Evolutionary conservation across 1,140 invertebrate species (phyloP).

Genomic region (Cotesia chilonis): DNA sequence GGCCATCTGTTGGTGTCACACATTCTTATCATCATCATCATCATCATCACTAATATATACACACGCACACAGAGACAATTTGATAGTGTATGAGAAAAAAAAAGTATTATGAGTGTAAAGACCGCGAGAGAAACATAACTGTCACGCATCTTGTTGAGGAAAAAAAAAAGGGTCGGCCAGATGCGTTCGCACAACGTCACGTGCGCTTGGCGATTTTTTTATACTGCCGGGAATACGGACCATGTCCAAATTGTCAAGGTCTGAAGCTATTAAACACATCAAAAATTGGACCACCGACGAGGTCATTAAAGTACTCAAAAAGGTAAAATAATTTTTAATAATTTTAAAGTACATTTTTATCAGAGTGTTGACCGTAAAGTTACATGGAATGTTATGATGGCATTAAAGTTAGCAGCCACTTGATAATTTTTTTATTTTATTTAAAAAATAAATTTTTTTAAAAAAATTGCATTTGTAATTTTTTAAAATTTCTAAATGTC

Average conservation of each 20-base stretch:
- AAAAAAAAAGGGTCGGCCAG: slow-evolving; percentile 46
- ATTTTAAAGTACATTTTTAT: not conserved
- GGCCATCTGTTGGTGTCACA: not conserved
- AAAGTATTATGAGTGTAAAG: slow-evolving; percentile 7
- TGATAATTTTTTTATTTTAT: too few relatives aligned
- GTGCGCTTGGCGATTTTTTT: slow-evolving; percentile 26
- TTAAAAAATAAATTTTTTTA: too few relatives aligned
- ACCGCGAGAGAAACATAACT: slow-evolving; percentile 10
- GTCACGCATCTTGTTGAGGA: not conserved
- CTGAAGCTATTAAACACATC: slow-evolving; percentile 51
- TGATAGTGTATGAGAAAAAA: not conserved
- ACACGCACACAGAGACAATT: not conserved
- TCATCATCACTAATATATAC: not conserved
- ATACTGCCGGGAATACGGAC: slow-evolving; percentile 38
- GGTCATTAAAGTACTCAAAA: slow-evolving; percentile 52
- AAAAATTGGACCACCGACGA: slow-evolving; percentile 53
- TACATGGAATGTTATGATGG: not conserved
- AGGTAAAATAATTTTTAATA: slow-evolving; percentile 50
- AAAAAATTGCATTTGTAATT: too few relatives aligned
- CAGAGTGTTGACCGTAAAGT: not conserved
- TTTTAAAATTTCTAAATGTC: too few relatives aligned
- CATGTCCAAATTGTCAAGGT: slow-evolving; percentile 47
- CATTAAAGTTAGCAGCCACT: not conserved
- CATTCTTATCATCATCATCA: not conserved
- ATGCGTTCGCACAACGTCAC: slow-evolving; percentile 46